Conservation (phyloP, 2,113 vertebrate genomes). For the Pelecanoides urinatrix region DNA sequence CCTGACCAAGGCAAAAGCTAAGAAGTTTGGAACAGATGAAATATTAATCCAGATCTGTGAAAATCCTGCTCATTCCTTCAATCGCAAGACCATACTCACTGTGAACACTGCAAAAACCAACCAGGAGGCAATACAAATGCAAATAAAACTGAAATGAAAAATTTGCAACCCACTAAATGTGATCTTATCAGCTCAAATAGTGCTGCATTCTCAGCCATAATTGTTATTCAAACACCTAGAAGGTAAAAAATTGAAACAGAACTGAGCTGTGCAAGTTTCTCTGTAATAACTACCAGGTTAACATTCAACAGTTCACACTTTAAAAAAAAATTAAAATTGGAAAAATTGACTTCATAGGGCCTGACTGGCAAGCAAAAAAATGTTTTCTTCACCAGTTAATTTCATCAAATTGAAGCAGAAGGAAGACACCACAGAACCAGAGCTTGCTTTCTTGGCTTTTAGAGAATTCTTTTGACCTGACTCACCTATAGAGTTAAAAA, state of each 20-base stretch:
- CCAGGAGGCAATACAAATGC: not conserved
- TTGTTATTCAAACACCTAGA: not conserved
- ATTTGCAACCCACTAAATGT: not conserved
- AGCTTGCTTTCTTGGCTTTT: not conserved
- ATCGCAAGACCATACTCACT: not conserved
- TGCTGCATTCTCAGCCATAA: not conserved
- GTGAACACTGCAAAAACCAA: not conserved
- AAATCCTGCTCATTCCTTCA: not conserved
- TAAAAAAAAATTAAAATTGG: not conserved
- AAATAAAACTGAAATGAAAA: constrained; percentile 10
- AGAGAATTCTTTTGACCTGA: not conserved
- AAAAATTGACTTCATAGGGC: not conserved
- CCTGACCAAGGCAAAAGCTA: not conserved
- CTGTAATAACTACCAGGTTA: not conserved
- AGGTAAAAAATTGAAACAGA: not conserved
- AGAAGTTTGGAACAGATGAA: not conserved
- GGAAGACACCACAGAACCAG: not conserved
- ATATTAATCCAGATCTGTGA: not conserved
- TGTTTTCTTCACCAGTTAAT: not conserved
- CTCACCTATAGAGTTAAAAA: not conserved
- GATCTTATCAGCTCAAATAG: not conserved
- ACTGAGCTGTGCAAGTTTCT: not conserved
- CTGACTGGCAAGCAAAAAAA: not conserved
- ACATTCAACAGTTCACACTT: not conserved
- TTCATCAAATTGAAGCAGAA: not conserved